Evolutionary conservation across 2,888 invertebrate genomes (phyloP).

Genomic region (Listrodromus nycthemerus): DNA sequence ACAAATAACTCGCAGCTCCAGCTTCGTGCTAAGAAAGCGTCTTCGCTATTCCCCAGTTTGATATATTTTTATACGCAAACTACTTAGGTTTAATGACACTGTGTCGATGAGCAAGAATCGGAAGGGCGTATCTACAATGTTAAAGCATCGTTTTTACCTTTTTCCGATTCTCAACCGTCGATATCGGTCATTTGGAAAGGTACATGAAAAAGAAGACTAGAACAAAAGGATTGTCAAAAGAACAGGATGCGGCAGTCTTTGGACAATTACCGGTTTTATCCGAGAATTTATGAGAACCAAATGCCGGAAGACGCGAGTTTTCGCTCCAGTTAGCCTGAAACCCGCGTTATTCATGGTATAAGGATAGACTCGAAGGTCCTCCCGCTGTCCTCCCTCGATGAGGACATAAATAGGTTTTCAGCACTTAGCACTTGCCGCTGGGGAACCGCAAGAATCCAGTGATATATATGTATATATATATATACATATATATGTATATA

Average conservation of each 20-base stretch:
- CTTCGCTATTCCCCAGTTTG: too few relatives aligned
- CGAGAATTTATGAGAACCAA: constrained; percentile 57
- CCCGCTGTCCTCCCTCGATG: constrained; percentile 33
- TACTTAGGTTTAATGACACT: too few relatives aligned
- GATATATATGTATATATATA: constrained; percentile 14
- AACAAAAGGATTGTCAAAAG: constrained; percentile 27
- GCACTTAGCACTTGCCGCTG: constrained; percentile 38
- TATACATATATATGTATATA: constrained; percentile 8
- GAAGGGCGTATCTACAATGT: too few relatives aligned
- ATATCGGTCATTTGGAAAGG: too few relatives aligned
- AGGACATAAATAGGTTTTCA: constrained; percentile 53
- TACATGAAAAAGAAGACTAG: background rate
- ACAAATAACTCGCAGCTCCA: too few relatives aligned
- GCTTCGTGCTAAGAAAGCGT: too few relatives aligned
- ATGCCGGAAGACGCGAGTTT: constrained; percentile 41
- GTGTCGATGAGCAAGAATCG: too few relatives aligned
- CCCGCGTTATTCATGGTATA: constrained; percentile 1
- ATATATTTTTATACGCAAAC: too few relatives aligned
- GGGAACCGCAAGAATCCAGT: constrained; percentile 29
- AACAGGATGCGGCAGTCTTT: constrained; percentile 27
- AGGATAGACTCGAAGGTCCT: constrained; percentile 9
- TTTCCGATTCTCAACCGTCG: too few relatives aligned
- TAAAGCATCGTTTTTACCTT: too few relatives aligned
- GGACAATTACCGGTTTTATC: constrained; percentile 55
- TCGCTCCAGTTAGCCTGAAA: constrained; percentile 24